These are phyloP conservation scores for Thalassophryne amazonica DNA, from an alignment of 2,797 vertebrate genomes.

Conservation along the genomic window DNA sequence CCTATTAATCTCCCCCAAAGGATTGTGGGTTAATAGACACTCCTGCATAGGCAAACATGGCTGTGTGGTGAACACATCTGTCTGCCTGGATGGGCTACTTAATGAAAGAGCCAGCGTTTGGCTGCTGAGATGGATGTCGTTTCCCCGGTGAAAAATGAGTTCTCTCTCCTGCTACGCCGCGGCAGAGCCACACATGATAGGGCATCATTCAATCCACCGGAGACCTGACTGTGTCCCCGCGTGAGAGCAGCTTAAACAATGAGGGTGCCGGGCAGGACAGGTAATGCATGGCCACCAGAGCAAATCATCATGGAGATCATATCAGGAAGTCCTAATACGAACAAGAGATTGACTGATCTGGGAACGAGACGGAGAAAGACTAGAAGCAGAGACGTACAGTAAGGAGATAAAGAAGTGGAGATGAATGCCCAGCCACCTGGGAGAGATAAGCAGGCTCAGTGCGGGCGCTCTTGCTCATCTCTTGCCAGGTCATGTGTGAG, in stretches of 20 bases:
- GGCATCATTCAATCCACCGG: constrained; percentile 65
- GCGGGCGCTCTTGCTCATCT: constrained; percentile 10
- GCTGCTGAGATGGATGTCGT: constrained; percentile 74
- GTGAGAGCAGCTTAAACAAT: constrained; percentile 69
- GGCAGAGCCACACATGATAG: constrained; percentile 62
- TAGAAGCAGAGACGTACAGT: constrained; percentile 68
- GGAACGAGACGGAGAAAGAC: constrained; percentile 61
- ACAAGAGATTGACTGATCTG: constrained; percentile 74
- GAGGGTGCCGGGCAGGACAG: constrained; percentile 68
- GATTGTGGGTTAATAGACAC: constrained; percentile 79
- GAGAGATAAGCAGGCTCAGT: constrained; percentile 51
- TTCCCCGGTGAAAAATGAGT: constrained; percentile 75
- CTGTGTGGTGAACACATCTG: constrained; percentile 74
- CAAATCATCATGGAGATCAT: constrained; percentile 76
- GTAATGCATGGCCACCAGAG: constrained; percentile 73
- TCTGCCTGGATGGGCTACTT: constrained; percentile 83
- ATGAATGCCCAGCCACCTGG: neutral
- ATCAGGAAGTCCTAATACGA: constrained; percentile 77
- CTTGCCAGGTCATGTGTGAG: constrained; percentile 20
- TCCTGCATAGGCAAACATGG: constrained; percentile 79
- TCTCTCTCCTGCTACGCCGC: constrained; percentile 55
- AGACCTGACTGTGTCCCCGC: constrained; percentile 61
- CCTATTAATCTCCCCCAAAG: constrained; percentile 82
- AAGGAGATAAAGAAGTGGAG: constrained; percentile 60
- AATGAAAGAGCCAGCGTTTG: constrained; percentile 79